Evolutionary conservation across 1,140 invertebrate genomes (phyloP).

Genomic region (Formica exsecta): DNA sequence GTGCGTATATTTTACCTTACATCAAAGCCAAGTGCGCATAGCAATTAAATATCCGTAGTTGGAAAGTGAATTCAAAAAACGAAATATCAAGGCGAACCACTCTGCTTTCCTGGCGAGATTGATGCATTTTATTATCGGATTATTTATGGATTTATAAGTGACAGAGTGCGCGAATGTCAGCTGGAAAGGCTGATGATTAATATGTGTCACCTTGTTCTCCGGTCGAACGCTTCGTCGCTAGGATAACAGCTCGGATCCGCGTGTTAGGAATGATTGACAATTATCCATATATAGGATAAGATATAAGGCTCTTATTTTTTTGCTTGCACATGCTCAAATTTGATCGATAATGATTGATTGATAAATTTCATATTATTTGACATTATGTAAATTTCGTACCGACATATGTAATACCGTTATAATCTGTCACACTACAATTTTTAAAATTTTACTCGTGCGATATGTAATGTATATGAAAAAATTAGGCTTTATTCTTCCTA

Average conservation of each 20-base stretch:
- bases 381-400: neutral
- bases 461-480: too few species aligned
- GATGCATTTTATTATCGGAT: conserved; percentile 34
- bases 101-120: neutral
- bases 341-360: neutral
- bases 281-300: neutral
- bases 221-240: neutral
- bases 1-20: neutral
- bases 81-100: conserved; percentile 35
- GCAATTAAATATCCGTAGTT: neutral
- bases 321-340: neutral
- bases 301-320: conserved; percentile 8
- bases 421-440: neutral
- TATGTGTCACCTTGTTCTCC: conserved; percentile 3
- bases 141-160: conserved; percentile 22
- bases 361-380: neutral
- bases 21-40: neutral
- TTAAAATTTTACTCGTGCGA: neutral
- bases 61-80: conserved; percentile 45
- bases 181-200: conserved; percentile 3
- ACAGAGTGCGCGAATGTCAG: neutral
- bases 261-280: conserved; percentile 19
- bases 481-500: neutral
- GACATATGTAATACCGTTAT: neutral
- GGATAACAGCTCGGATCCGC: neutral